Evolutionary conservation across 1,140 invertebrate genomes (phyloP).

Genomic region (Ooceraea biroi): DNA sequence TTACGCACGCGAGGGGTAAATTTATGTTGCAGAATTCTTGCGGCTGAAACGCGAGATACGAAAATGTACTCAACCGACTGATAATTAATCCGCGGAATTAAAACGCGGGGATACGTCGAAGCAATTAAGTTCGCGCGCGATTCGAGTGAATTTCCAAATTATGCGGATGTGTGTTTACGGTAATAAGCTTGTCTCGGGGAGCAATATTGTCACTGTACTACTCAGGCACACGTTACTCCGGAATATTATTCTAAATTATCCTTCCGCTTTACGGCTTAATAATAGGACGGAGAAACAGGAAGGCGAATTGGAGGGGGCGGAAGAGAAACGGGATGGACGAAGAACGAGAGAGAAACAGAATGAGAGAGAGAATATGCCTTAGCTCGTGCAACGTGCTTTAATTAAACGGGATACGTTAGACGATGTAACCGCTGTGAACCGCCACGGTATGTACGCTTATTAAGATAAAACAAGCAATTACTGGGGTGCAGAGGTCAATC

Average conservation of each 20-base stretch:
- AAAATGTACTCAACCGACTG: background rate
- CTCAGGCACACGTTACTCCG: constrained; percentile 41
- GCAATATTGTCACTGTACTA: constrained; percentile 50
- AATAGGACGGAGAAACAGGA: constrained; percentile 39
- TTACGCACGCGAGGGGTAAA: background rate
- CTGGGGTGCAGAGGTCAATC: constrained; percentile 62
- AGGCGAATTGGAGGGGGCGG: background rate
- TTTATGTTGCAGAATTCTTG: too few relatives aligned
- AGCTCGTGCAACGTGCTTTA: constrained; percentile 67
- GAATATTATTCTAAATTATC: constrained; percentile 67
- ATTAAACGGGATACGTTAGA: constrained; percentile 74
- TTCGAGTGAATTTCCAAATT: background rate
- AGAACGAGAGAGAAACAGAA: constrained; percentile 3
- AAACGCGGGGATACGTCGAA: background rate
- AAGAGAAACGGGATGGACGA: background rate
- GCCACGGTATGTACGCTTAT: constrained; percentile 64
- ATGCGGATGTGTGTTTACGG: background rate
- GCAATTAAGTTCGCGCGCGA: background rate
- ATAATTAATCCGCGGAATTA: background rate
- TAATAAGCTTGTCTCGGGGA: constrained; percentile 20
- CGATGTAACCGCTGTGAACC: constrained; percentile 67
- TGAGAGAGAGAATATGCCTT: constrained; percentile 52
- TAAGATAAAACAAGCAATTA: constrained; percentile 77
- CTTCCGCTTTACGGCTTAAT: constrained; percentile 58
- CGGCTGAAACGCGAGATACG: background rate